A percentile compares a stretch with the other conserved stretches of the same genome.
Conservation (phyloP, 2,113 vertebrate species). For the Parus major region DNA sequence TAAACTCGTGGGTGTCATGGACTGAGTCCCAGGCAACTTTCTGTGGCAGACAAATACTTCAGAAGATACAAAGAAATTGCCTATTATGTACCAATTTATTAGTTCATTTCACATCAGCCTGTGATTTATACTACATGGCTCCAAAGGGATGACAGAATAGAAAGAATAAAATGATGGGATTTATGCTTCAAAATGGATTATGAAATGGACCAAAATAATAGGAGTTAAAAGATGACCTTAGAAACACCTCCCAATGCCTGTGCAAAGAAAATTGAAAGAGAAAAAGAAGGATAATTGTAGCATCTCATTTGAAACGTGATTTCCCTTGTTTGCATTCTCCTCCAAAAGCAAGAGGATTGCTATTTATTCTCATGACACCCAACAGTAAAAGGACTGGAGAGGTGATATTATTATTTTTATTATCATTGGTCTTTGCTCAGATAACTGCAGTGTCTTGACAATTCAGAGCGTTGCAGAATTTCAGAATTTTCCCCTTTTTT, state of each 20-base stretch:
- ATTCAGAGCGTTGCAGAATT: too few species aligned
- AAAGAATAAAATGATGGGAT: background rate
- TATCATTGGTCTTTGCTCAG: background rate
- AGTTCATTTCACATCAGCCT: slow-evolving; percentile 33
- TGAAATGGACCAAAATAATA: background rate
- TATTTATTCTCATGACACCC: background rate
- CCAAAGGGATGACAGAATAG: background rate
- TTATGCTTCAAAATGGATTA: background rate
- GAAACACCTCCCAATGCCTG: background rate
- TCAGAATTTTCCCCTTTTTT: too few species aligned
- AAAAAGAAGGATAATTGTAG: background rate
- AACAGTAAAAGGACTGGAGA: background rate
- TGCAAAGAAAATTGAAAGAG: background rate
- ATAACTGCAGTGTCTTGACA: background rate
- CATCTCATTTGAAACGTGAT: background rate
- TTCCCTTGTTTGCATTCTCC: background rate
- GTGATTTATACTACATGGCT: background rate
- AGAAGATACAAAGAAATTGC: slow-evolving; percentile 42
- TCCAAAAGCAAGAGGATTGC: background rate
- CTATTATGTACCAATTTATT: slow-evolving; percentile 43
- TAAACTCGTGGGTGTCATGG: background rate
- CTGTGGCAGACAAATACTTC: background rate
- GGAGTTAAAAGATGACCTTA: background rate
- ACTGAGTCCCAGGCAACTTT: background rate
- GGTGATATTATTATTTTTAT: too few species aligned